Base-by-base conservation (phyloP, 1,140 invertebrate species). In the Papilio glaucus region DNA sequence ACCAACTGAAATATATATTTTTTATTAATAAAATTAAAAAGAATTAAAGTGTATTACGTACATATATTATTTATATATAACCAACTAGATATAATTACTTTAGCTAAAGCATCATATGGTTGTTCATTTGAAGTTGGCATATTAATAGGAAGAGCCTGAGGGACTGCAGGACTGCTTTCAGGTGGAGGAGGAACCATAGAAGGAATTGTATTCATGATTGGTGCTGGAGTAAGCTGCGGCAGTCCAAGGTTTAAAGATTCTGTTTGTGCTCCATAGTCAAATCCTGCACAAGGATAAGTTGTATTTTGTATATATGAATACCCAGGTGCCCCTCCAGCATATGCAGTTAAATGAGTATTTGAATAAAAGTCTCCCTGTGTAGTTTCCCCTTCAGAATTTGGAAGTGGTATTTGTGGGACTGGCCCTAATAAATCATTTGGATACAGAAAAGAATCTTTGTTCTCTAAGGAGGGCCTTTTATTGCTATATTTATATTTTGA, bases 11-110 rank as follows among this genome's bases (percentile, higher is more conserved):
- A 92, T 74, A 83, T 80, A 71, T 62, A 49, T 69, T 49, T 69
- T 76, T 67, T 60, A 68, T 68, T 68, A 29, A 42, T 45, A 45
- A 65, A 45, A 45, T 38, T 42, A 74, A 73, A 67, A n/a, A n/a
- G n/a, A n/a, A n/a, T n/a, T n/a, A n/a, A n/a, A n/a, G n/a, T n/a
- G n/a, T n/a, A n/a, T n/a, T n/a, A n/a, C n/a, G n/a, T n/a, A n/a
- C n/a, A n/a, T n/a, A n/a, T n/a, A n/a, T n/a, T n/a, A n/a, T n/a
- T n/a, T n/a, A n/a, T n/a, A n/a, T n/a, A n/a, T n/a, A n/a, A n/a
- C n/a, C n/a, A n/a, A n/a, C n/a, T n/a, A n/a, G n/a, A n/a, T n/a
- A 79, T 90, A 86, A 77, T 86, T 91, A 92, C 90, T 86, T 92
- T 85, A 75, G 88, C 89, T 68, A 92, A 81, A 15, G 89, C 87